Evolutionary conservation across 2,797 vertebrate genomes (phyloP).

Genomic region (Decapterus maruadsi): DNA sequence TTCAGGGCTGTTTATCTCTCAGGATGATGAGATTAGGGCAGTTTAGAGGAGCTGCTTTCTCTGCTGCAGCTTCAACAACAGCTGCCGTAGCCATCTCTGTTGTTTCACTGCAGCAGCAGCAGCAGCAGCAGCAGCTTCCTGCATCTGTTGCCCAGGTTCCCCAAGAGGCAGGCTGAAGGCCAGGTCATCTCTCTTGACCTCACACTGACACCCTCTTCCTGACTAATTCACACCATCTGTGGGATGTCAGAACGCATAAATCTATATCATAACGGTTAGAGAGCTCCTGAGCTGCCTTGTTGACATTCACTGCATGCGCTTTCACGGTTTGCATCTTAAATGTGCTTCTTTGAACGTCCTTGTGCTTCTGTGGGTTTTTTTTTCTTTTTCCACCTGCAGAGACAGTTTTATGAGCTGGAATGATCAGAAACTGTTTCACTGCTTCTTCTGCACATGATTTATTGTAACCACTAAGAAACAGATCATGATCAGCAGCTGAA

Average conservation of each 20-base stretch:
- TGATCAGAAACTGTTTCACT: conserved; percentile 43
- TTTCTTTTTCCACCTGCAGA: neutral
- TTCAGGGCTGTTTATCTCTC: conserved; percentile 62
- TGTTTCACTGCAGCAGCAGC: conserved; percentile 58
- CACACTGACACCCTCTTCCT: conserved; percentile 69
- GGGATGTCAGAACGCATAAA: conserved; percentile 79
- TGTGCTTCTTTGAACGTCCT: conserved; percentile 4
- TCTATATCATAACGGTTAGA: conserved; percentile 74
- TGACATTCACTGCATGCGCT: conserved; percentile 50
- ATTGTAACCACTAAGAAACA: conserved; percentile 42
- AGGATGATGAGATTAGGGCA: conserved; percentile 74
- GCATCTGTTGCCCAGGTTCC: conserved; percentile 65
- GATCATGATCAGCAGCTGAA: conserved; percentile 33
- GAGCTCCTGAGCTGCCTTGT: conserved; percentile 46
- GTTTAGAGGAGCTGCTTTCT: conserved; percentile 66
- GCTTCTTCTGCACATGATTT: conserved; percentile 35
- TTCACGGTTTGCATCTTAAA: conserved; percentile 40
- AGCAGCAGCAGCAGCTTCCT: conserved; percentile 38
- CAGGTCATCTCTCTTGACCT: conserved; percentile 79
- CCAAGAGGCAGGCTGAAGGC: conserved; percentile 77
- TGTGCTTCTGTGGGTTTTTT: conserved; percentile 17
- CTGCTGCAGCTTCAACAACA: conserved; percentile 62
- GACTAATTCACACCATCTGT: conserved; percentile 84
- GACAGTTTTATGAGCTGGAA: conserved; percentile 26
- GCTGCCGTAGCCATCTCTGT: conserved; percentile 57